phyloP scores from a whole-genome alignment of 1,140 invertebrate genomes.

The Copidosoma floridanum region DNA sequence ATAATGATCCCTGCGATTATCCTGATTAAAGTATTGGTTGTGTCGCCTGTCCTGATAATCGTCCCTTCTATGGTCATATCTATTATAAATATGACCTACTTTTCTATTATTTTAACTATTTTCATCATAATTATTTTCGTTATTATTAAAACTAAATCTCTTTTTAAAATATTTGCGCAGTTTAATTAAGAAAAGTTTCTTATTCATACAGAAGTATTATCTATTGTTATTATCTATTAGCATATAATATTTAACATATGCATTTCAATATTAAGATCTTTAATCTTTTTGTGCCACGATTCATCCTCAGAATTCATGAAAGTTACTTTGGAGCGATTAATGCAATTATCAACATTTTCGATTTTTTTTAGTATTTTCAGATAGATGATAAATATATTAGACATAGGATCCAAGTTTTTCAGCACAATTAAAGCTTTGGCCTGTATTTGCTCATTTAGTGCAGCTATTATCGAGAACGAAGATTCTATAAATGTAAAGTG shows the following conservation, averaged over 20 bases:
- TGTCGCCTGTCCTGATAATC: too few species aligned
- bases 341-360: background rate
- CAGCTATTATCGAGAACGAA: background rate
- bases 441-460: background rate
- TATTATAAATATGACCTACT: too few species aligned
- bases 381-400: background rate
- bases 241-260: background rate
- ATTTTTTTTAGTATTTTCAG: background rate
- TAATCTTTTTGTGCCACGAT: background rate
- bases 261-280: background rate
- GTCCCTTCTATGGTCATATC: too few species aligned
- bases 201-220: background rate
- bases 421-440: background rate
- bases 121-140: background rate
- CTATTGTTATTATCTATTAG: background rate
- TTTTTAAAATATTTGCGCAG: background rate
- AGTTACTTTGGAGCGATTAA: background rate
- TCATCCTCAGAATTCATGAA: background rate
- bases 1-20: too few species aligned
- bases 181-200: background rate
- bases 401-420: background rate
- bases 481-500: background rate
- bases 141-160: background rate
- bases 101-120: too few species aligned
- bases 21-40: too few species aligned